A percentile compares a stretch with the other conserved stretches of the same genome.
Evolutionary conservation across 1,140 invertebrate species (phyloP).

Genomic region (Drosophila kohkoa): DNA sequence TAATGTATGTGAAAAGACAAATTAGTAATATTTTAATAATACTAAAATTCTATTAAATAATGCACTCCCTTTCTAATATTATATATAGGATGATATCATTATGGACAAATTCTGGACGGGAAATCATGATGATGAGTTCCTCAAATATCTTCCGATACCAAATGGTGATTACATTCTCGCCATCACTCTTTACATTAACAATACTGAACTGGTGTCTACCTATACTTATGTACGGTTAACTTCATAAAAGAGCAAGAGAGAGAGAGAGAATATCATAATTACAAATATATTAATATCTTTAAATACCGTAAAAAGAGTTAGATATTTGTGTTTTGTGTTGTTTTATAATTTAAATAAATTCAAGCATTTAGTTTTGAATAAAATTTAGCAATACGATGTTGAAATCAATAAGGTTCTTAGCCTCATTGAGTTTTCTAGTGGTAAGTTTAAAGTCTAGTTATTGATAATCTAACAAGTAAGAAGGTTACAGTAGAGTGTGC

Average conservation of each 20-base stretch:
- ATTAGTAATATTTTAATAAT: conserved; percentile 14
- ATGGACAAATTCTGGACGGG: conserved; percentile 43
- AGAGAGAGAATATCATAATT: too few relatives aligned
- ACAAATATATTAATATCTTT: not conserved
- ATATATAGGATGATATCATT: conserved; percentile 57
- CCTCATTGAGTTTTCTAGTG: conserved; percentile 1
- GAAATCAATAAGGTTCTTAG: too few relatives aligned
- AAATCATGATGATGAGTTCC: conserved; percentile 8
- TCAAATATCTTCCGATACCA: conserved; percentile 20
- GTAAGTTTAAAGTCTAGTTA: not conserved
- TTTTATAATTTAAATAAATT: not conserved
- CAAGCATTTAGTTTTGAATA: not conserved
- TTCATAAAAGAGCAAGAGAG: too few relatives aligned
- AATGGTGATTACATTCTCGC: conserved; percentile 9
- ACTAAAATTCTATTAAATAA: too few relatives aligned
- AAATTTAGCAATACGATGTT: not conserved
- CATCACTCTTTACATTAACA: not conserved
- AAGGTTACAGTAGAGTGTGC: too few relatives aligned
- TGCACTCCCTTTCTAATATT: not conserved
- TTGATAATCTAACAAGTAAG: too few relatives aligned
- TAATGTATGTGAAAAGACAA: conserved; percentile 14
- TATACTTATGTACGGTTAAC: too few relatives aligned
- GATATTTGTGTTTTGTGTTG: too few relatives aligned
- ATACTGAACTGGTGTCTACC: too few relatives aligned
- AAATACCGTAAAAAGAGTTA: not conserved